These are phyloP conservation scores for Mylabris phalerata DNA, from an alignment of 1,140 invertebrate species.

Conservation along the genomic window DNA sequence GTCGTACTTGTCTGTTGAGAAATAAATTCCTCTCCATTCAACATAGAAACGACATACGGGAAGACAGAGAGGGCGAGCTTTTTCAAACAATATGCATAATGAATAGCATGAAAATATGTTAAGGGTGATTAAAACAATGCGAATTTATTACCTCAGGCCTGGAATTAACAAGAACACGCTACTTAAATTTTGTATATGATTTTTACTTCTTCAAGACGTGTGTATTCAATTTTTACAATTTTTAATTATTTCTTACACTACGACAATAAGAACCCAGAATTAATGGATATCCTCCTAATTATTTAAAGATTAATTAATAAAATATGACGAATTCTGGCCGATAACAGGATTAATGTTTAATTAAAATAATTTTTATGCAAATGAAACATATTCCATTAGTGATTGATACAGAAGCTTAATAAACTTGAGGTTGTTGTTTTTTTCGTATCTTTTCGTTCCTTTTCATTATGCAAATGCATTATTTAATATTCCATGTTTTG, in stretches of 20 bases:
- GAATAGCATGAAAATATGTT: conserved; percentile 13
- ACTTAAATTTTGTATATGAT: neutral
- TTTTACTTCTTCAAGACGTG: too few species aligned
- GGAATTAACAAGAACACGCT: conserved; percentile 11
- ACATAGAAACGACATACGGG: too few species aligned
- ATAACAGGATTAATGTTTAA: conserved; percentile 16
- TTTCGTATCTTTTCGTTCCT: neutral
- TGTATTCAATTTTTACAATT: too few species aligned
- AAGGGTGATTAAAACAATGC: conserved; percentile 13
- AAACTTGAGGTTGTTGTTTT: conserved; percentile 18
- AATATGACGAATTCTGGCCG: conserved; percentile 7
- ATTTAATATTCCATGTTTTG: conserved; percentile 29
- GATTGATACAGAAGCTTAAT: conserved; percentile 22
- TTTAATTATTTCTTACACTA: too few species aligned
- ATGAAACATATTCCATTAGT: conserved; percentile 26
- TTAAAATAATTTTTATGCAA: conserved; percentile 23
- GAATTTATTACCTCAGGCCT: conserved; percentile 6
- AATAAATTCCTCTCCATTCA: neutral
- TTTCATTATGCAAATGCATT: conserved; percentile 23
- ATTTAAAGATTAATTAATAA: conserved; percentile 6
- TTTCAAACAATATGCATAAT: conserved; percentile 13
- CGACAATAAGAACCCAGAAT: too few species aligned
- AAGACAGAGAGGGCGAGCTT: neutral
- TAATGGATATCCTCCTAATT: neutral
- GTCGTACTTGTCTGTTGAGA: too few species aligned